phyloP scores from a whole-genome alignment of 2,888 invertebrate species.

The Crematogaster levior region DNA sequence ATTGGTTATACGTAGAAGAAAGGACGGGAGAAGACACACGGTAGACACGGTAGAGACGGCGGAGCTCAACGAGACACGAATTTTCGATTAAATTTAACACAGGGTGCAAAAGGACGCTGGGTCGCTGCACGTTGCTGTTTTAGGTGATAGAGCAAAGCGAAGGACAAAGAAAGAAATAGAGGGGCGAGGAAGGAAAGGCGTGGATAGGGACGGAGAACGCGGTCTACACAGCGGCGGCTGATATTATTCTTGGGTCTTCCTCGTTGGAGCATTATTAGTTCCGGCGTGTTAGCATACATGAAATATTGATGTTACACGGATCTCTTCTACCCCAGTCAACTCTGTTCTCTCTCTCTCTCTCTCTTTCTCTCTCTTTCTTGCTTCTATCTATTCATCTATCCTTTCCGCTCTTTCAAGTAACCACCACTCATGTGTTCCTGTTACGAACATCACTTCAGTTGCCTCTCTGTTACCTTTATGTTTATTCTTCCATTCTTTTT shows the following conservation, averaged over 20 bases:
- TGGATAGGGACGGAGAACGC: conserved; percentile 55
- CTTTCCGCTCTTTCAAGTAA: conserved; percentile 48
- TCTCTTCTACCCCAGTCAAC: conserved; percentile 53
- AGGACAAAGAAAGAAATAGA: conserved; percentile 45
- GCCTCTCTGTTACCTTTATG: conserved; percentile 26
- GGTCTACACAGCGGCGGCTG: conserved; percentile 75
- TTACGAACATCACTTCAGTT: conserved; percentile 39
- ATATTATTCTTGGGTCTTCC: conserved; percentile 85
- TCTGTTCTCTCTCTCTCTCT: conserved; percentile 22
- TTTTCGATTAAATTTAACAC: conserved; percentile 79
- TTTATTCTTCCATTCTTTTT: conserved; percentile 24
- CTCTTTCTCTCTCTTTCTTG: not conserved
- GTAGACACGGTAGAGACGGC: conserved; percentile 33
- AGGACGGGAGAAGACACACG: conserved; percentile 3
- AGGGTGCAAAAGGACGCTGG: conserved; percentile 60
- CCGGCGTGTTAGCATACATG: conserved; percentile 86
- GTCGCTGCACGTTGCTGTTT: conserved; percentile 47
- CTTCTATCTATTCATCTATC: conserved; percentile 31
- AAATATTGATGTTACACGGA: conserved; percentile 85
- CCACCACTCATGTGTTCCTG: conserved; percentile 32
- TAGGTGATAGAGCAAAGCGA: conserved; percentile 55
- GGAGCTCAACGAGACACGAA: conserved; percentile 66
- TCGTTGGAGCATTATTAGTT: conserved; percentile 85
- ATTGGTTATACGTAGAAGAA: conserved; percentile 29
- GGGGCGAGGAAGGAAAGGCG: conserved; percentile 41